Evolutionary conservation across 1,140 invertebrate species (phyloP).

Genomic region (Drosophila arizonae): DNA sequence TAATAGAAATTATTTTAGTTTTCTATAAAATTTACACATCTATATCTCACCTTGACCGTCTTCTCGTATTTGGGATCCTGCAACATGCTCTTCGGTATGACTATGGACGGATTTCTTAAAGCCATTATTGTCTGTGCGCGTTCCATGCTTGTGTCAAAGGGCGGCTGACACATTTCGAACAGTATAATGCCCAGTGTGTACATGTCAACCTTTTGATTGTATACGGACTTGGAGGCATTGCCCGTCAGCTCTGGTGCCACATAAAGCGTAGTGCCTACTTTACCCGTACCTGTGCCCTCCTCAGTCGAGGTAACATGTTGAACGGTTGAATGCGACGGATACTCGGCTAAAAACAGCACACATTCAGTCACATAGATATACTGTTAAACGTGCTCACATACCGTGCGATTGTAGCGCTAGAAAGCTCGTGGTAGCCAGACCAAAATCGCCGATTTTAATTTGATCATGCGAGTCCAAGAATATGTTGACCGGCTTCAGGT

Average conservation of each 20-base stretch:
- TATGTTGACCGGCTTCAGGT: constrained; percentile 98
- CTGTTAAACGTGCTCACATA: neutral
- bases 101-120: constrained; percentile 87
- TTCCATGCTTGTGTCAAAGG: constrained; percentile 94
- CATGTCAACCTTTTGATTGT: constrained; percentile 96
- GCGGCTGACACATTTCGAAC: constrained; percentile 96
- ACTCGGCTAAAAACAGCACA: constrained; percentile 39
- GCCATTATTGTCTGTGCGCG: constrained; percentile 89
- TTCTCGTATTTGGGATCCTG: constrained; percentile 77
- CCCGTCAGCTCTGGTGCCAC: constrained; percentile 93
- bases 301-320: constrained; percentile 64
- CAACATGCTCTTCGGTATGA: constrained; percentile 85
- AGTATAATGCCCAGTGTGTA: constrained; percentile 95
- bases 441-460: constrained; percentile 99
- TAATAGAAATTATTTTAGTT: neutral
- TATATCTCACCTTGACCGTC: constrained; percentile 62
- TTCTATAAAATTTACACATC: neutral
- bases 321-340: constrained; percentile 35
- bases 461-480: constrained; percentile 97
- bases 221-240: constrained; percentile 87
- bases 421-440: constrained; percentile 91
- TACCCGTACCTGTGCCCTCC: constrained; percentile 88
- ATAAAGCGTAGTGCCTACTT: constrained; percentile 96
- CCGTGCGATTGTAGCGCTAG: constrained; percentile 72
- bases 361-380: neutral